These are phyloP conservation scores for Thymelicus acteon DNA, from an alignment of 2,888 invertebrate species.

Conservation along the genomic window DNA sequence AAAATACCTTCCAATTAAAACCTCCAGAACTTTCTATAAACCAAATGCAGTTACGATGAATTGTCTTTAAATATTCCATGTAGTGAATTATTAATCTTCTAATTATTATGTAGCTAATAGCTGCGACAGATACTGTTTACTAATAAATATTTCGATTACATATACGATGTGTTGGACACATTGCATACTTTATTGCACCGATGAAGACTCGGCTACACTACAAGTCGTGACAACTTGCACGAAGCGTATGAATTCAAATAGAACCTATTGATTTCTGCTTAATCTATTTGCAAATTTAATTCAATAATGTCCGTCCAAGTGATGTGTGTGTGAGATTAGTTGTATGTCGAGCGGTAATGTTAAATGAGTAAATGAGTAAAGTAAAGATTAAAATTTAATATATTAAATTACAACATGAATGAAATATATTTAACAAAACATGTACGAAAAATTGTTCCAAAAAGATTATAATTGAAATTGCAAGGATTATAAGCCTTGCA, in stretches of 20 bases:
- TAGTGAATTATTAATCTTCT: constrained; percentile 31
- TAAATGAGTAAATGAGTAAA: background rate
- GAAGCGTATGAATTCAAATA: constrained; percentile 45
- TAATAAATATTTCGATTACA: constrained; percentile 34
- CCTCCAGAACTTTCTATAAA: background rate
- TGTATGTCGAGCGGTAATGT: background rate
- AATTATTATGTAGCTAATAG: constrained; percentile 24
- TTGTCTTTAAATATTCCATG: constrained; percentile 15
- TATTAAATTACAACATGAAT: too few species aligned
- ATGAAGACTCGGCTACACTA: constrained; percentile 22
- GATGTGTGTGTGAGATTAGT: constrained; percentile 19
- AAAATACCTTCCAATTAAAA: background rate
- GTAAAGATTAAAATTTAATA: too few species aligned
- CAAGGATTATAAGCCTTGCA: too few species aligned
- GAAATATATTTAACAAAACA: too few species aligned
- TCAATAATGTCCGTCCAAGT: constrained; percentile 24
- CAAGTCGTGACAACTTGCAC: constrained; percentile 58
- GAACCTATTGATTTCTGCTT: constrained; percentile 39
- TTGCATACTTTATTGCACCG: constrained; percentile 29
- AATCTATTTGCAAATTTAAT: constrained; percentile 41
- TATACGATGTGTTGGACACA: constrained; percentile 25
- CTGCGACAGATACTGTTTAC: constrained; percentile 28
- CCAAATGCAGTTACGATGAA: background rate
- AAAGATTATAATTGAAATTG: too few species aligned
- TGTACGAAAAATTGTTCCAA: too few species aligned